These are phyloP conservation scores for Pelodiscus sinensis DNA, from an alignment of 2,113 vertebrate species.

Conservation along the genomic window DNA sequence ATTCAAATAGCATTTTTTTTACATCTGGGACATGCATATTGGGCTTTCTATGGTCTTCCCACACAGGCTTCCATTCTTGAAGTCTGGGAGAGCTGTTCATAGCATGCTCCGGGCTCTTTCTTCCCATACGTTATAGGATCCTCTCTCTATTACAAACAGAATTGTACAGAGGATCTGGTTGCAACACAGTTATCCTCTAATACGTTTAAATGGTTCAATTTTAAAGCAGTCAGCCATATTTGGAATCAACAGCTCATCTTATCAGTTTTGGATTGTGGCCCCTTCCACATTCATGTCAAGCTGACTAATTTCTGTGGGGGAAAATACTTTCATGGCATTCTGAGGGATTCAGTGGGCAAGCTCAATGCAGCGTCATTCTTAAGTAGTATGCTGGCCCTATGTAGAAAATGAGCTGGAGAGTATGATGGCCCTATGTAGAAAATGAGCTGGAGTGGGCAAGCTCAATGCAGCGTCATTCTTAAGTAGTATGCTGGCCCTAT, in stretches of 20 bases:
- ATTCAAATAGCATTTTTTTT: background rate
- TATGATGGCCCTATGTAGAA: too few species aligned
- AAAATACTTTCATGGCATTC: background rate
- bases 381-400: background rate
- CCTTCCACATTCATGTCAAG: background rate
- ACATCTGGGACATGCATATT: background rate
- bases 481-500: background rate
- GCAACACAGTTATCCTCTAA: background rate
- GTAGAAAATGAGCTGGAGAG: background rate
- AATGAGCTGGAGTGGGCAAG: too few species aligned
- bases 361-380: background rate
- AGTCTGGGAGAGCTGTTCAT: background rate
- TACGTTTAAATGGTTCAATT: background rate
- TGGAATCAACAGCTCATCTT: background rate
- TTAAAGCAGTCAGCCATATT: background rate
- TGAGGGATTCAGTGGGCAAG: background rate
- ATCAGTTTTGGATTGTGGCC: background rate
- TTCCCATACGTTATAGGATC: background rate
- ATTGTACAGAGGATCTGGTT: background rate
- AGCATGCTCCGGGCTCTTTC: background rate
- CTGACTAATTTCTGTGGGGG: background rate
- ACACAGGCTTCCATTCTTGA: background rate
- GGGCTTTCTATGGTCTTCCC: background rate
- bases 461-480: background rate
- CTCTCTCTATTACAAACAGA: background rate